phyloP scores from a whole-genome alignment of 2,113 vertebrate genomes.

The Cebidichthys violaceus region DNA sequence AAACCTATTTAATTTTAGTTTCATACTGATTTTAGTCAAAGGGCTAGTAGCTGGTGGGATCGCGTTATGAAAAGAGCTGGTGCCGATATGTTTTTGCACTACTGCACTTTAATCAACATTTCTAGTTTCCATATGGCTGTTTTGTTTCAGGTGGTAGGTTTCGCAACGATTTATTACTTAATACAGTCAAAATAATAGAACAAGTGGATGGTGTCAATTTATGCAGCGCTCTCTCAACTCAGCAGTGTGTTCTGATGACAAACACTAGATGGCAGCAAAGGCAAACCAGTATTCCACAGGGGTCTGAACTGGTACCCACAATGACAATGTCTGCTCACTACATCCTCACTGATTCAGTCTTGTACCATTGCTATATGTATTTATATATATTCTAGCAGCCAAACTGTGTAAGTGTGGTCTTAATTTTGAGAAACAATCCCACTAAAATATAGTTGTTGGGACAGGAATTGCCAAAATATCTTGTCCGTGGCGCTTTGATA shows the following conservation, averaged over 20 bases:
- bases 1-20: not conserved
- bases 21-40: not conserved
- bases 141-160: conserved; percentile 1
- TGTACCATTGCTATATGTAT: not conserved
- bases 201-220: not conserved
- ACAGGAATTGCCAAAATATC: not conserved
- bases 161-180: not conserved
- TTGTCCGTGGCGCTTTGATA: not conserved
- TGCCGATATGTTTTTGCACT: not conserved
- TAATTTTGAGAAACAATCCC: not conserved
- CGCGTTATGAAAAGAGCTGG: not conserved
- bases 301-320: not conserved
- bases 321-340: not conserved
- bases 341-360: not conserved
- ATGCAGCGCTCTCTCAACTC: not conserved
- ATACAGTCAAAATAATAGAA: conserved; percentile 11
- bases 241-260: not conserved
- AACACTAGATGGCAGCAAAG: conserved; percentile 67
- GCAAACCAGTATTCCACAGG: not conserved
- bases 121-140: not conserved
- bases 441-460: not conserved
- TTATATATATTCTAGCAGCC: not conserved
- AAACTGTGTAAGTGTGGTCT: not conserved
- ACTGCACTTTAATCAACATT: conserved; percentile 7
- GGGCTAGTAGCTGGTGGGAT: not conserved